These are phyloP conservation scores for Drosophila littoralis DNA, from an alignment of 1,140 invertebrate species.

Conservation along the genomic window DNA sequence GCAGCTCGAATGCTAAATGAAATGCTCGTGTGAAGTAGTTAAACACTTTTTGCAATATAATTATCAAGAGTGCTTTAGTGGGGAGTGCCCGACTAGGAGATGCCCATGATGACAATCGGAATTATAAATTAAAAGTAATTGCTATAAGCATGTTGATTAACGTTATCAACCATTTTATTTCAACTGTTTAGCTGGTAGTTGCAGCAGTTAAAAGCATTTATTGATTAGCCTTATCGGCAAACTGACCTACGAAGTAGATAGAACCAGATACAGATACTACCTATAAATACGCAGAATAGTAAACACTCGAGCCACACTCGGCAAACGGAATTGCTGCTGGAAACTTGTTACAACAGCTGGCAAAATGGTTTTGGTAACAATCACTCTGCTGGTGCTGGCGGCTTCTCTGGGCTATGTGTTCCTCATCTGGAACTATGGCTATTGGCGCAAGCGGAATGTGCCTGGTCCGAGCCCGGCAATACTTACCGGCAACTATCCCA, in stretches of 20 bases:
- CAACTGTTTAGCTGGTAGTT: not conserved
- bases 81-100: too few relatives aligned
- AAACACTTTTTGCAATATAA: too few relatives aligned
- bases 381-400: slow-evolving; percentile 30
- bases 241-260: slow-evolving; percentile 10
- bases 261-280: not conserved
- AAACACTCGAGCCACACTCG: not conserved
- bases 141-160: too few relatives aligned
- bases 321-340: not conserved
- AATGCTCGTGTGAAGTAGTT: too few relatives aligned
- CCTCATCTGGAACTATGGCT: slow-evolving; percentile 68
- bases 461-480: slow-evolving; percentile 63
- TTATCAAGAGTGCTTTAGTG: too few relatives aligned
- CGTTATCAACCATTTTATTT: not conserved
- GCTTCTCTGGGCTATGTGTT: slow-evolving; percentile 63
- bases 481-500: slow-evolving; percentile 69
- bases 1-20: too few relatives aligned
- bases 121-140: too few relatives aligned
- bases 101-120: too few relatives aligned
- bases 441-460: slow-evolving; percentile 63
- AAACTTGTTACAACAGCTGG: not conserved
- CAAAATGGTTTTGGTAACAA: slow-evolving; percentile 47
- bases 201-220: not conserved
- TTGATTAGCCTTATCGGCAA: slow-evolving; percentile 7
- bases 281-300: not conserved